These are phyloP conservation scores for Aphaenogaster rudis DNA, from an alignment of 1,140 invertebrate species.

Conservation along the genomic window DNA sequence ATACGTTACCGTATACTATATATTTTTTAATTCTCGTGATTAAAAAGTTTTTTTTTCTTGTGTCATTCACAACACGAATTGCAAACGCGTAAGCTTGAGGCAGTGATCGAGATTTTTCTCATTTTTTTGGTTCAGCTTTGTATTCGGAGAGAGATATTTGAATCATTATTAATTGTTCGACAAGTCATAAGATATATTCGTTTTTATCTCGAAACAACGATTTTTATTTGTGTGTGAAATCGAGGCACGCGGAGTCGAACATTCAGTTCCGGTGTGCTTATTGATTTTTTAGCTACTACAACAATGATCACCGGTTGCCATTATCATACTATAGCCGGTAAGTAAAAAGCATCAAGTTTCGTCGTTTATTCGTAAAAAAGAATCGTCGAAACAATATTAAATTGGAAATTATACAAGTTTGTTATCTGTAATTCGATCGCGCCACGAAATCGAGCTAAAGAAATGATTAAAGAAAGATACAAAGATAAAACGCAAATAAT, in stretches of 20 bases:
- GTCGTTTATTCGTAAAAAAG: not conserved
- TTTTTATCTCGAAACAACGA: not conserved
- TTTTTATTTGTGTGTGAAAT: slow-evolving; percentile 42
- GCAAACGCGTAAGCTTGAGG: not conserved
- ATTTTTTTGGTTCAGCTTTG: not conserved
- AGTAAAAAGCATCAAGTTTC: not conserved
- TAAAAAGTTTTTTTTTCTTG: not conserved
- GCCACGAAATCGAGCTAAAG: not conserved
- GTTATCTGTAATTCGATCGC: not conserved
- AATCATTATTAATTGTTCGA: not conserved
- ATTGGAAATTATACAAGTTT: not conserved
- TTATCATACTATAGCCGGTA: slow-evolving; percentile 26
- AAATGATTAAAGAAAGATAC: not conserved
- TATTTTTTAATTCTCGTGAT: not conserved
- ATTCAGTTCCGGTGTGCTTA: slow-evolving; percentile 63
- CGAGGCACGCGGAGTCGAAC: not conserved
- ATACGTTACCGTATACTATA: not conserved
- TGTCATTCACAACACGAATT: not conserved
- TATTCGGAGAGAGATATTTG: not conserved
- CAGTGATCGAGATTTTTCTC: not conserved
- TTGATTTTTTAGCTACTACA: slow-evolving; percentile 68
- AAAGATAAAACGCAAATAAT: slow-evolving; percentile 29
- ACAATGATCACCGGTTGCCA: slow-evolving; percentile 61
- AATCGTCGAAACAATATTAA: not conserved
- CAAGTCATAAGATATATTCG: not conserved